phyloP scores from a whole-genome alignment of 2,797 vertebrate species.

The Trichosurus vulpecula region DNA sequence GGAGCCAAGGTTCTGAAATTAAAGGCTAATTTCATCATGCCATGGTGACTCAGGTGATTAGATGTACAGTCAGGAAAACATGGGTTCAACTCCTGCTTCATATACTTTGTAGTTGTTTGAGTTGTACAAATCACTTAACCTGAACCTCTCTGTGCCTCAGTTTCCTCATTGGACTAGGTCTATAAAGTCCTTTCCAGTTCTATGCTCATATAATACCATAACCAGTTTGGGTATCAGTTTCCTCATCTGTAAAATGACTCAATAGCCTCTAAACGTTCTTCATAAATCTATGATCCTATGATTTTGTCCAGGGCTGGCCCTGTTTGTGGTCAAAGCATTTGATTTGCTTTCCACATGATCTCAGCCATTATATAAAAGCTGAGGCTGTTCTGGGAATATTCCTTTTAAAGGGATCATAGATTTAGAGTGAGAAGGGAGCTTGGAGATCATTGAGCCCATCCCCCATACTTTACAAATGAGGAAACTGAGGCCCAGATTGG shows the following conservation, averaged over 20 bases:
- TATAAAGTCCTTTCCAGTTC: background rate
- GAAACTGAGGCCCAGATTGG: background rate
- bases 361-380: constrained; percentile 30
- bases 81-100: background rate
- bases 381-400: constrained; percentile 50
- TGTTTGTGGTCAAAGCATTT: constrained; percentile 67
- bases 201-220: background rate
- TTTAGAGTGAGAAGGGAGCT: background rate
- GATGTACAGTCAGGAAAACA: background rate
- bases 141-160: no score
- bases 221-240: background rate
- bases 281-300: background rate
- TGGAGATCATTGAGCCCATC: background rate
- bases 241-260: background rate
- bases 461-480: background rate
- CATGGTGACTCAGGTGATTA: background rate
- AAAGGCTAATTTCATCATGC: background rate
- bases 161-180: background rate
- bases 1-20: background rate
- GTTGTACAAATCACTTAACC: background rate
- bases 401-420: constrained; percentile 45
- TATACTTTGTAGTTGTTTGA: background rate
- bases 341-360: constrained; percentile 48
- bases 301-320: constrained; percentile 33
- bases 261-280: background rate